Percentiles rank a stretch among this genome's conserved stretches.
These are phyloP conservation scores for Lymantria dispar DNA, from an alignment of 2,888 invertebrate genomes.

Conservation along the genomic window DNA sequence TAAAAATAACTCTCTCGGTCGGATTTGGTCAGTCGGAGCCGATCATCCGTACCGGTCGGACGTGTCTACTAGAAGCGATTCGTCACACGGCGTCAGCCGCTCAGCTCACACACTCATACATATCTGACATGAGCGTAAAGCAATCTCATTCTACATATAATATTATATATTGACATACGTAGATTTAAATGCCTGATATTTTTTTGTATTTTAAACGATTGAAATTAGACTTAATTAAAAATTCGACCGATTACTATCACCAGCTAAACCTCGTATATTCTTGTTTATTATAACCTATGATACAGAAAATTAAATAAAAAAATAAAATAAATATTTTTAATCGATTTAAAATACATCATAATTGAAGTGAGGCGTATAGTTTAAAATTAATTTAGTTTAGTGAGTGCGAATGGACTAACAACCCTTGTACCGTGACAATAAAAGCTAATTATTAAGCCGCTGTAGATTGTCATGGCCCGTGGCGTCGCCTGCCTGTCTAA, in stretches of 20 bases:
- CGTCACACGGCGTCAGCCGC: constrained; percentile 54
- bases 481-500: constrained; percentile 22
- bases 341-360: constrained; percentile 14
- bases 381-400: constrained; percentile 45
- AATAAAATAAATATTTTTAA: neutral
- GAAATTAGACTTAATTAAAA: neutral
- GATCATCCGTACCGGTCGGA: constrained; percentile 5
- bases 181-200: constrained; percentile 39
- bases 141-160: constrained; percentile 69
- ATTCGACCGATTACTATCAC: no score
- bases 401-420: constrained; percentile 76
- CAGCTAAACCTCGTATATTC: no score
- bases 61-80: constrained; percentile 4
- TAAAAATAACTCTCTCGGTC: neutral
- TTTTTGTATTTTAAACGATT: constrained; percentile 18
- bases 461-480: constrained; percentile 51
- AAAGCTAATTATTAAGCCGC: constrained; percentile 64
- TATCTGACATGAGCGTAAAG: constrained; percentile 71
- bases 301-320: no score
- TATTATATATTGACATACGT: constrained; percentile 51
- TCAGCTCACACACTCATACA: constrained; percentile 68
- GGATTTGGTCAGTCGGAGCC: constrained; percentile 9
- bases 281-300: no score
- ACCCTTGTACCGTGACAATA: constrained; percentile 73
- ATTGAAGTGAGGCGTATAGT: constrained; percentile 20